A percentile compares a stretch with the other conserved stretches of the same genome.
phyloP scores from a whole-genome alignment of 2,888 invertebrate genomes.

The Rhingia campestris region DNA sequence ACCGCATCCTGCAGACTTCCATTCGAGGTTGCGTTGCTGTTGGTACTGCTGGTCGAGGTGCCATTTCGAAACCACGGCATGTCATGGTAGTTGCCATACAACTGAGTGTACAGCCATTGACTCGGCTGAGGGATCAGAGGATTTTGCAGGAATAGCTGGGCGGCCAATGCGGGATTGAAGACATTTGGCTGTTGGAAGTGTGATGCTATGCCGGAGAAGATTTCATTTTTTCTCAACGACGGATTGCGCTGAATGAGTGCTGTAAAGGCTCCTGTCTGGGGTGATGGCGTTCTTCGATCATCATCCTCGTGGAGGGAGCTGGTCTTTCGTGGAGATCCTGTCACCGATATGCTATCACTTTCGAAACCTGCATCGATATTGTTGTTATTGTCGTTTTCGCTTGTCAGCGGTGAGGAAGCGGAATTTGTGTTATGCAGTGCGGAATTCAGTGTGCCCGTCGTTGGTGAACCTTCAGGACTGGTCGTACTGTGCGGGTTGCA shows the following conservation, averaged over 20 bases:
- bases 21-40: constrained; percentile 72
- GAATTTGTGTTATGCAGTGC: constrained; percentile 72
- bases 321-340: constrained; percentile 83
- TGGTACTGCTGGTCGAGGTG: constrained; percentile 76
- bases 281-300: constrained; percentile 80
- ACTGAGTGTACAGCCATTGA: constrained; percentile 90
- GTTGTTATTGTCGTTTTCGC: constrained; percentile 81
- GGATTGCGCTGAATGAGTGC: constrained; percentile 81
- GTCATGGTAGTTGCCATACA: constrained; percentile 88
- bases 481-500: constrained; percentile 88
- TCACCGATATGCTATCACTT: constrained; percentile 83
- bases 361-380: constrained; percentile 82
- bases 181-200: constrained; percentile 82
- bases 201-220: constrained; percentile 83
- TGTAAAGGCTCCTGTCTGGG: constrained; percentile 82
- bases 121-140: constrained; percentile 90
- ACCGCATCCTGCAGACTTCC: constrained; percentile 74
- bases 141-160: constrained; percentile 89
- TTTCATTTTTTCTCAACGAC: constrained; percentile 80
- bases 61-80: constrained; percentile 87
- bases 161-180: constrained; percentile 86
- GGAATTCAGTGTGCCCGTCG: constrained; percentile 77
- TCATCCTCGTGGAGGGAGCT: constrained; percentile 83
- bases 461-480: constrained; percentile 87
- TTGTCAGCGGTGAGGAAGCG: constrained; percentile 82